Evolutionary conservation across 2,113 vertebrate species (phyloP).

Genomic region (Proteles cristata): DNA sequence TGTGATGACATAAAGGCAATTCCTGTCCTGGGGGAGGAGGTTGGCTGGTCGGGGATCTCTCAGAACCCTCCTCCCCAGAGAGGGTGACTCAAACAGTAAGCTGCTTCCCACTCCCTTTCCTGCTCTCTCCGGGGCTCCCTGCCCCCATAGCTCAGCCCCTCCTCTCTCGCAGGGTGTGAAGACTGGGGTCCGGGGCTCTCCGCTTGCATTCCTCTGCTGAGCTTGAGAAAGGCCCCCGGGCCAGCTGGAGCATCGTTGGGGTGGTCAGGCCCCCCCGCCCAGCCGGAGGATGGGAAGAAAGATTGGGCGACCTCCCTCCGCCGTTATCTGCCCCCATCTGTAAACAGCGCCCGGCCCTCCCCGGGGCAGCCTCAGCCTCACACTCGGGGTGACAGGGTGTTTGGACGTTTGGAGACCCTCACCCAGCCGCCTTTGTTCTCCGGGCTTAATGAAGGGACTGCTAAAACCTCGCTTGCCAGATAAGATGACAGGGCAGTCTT

Average conservation of each 20-base stretch:
- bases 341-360: slow-evolving; percentile 85
- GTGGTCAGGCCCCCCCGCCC: slow-evolving; percentile 54
- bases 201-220: neutral
- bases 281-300: neutral
- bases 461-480: slow-evolving; percentile 85
- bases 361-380: slow-evolving; percentile 85
- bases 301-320: neutral
- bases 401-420: slow-evolving; percentile 86
- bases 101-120: neutral
- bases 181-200: neutral
- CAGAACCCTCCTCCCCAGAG: neutral
- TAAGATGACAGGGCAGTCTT: slow-evolving; percentile 86
- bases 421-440: slow-evolving; percentile 82
- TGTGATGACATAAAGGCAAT: neutral
- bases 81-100: accelerated
- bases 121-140: neutral
- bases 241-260: slow-evolving; percentile 48
- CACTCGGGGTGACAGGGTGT: slow-evolving; percentile 87
- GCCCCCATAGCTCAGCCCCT: neutral
- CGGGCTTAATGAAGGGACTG: slow-evolving; percentile 86
- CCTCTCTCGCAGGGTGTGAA: neutral
- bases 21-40: neutral
- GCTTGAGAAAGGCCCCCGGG: neutral
- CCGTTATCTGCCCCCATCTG: slow-evolving; percentile 82
- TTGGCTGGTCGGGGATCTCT: neutral